These are phyloP conservation scores for Oreortyx pictus DNA, from an alignment of 2,797 vertebrate species.

Conservation along the genomic window DNA sequence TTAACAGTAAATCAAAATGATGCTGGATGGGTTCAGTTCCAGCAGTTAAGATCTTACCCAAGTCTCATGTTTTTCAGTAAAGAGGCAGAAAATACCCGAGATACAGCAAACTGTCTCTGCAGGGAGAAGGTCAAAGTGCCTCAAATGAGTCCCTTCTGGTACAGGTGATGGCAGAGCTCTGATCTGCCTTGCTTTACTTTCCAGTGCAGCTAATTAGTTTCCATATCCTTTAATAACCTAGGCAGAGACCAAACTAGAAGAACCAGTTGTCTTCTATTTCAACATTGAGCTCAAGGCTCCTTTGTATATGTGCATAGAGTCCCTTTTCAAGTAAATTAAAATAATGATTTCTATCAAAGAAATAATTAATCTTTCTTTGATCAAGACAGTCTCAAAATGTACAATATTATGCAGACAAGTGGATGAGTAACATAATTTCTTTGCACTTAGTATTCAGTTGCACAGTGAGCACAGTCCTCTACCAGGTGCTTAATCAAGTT, in stretches of 20 bases:
- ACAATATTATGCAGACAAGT: not conserved
- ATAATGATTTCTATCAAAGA: not conserved
- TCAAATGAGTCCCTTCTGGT: not conserved
- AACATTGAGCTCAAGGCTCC: not conserved
- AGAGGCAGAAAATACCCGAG: not conserved
- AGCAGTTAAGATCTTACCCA: not conserved
- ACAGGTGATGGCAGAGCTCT: not conserved
- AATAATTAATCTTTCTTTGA: slow-evolving; percentile 5
- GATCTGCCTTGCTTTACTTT: not conserved
- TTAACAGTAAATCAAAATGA: not conserved
- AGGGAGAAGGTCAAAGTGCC: not conserved
- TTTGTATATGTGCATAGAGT: not conserved
- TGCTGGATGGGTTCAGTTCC: not conserved
- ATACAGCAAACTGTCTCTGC: not conserved
- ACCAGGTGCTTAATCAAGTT: slow-evolving; percentile 60
- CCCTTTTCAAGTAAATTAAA: slow-evolving; percentile 29
- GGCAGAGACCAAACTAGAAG: not conserved
- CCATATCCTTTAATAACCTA: not conserved
- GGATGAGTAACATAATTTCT: slow-evolving; percentile 43
- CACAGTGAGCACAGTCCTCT: slow-evolving; percentile 20
- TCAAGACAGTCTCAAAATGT: slow-evolving; percentile 6
- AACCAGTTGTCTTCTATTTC: slow-evolving; percentile 6
- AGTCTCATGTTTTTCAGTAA: not conserved
- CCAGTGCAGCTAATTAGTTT: not conserved
- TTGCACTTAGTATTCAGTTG: slow-evolving; percentile 40